phyloP scores from a whole-genome alignment of 2,113 vertebrate genomes.

The Candoia aspera region DNA sequence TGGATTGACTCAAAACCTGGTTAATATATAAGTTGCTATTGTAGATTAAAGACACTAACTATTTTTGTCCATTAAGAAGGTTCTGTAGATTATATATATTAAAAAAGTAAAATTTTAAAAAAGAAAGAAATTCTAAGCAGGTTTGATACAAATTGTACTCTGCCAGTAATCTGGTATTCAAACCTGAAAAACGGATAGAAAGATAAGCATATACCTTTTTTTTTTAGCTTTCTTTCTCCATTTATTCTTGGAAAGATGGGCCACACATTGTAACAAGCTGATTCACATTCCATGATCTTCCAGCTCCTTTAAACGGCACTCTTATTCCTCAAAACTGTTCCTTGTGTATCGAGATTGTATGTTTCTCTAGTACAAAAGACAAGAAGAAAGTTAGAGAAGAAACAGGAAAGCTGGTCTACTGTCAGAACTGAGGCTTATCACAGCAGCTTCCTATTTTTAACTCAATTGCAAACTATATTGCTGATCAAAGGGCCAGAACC shows the following conservation, averaged over 20 bases:
- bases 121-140: background rate
- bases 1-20: background rate
- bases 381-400: slow-evolving; percentile 62
- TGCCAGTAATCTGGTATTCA: background rate
- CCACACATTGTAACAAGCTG: background rate
- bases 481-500: slow-evolving; percentile 84
- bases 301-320: slow-evolving; percentile 47
- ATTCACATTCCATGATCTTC: slow-evolving; percentile 29
- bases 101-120: background rate
- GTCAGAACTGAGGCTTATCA: slow-evolving; percentile 82
- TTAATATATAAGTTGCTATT: background rate
- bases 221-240: background rate
- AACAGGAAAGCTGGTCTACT: slow-evolving; percentile 70
- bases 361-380: slow-evolving; percentile 74
- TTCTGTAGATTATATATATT: background rate
- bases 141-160: slow-evolving; percentile 1
- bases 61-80: background rate
- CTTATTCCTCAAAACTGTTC: slow-evolving; percentile 51
- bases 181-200: background rate
- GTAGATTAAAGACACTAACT: no score
- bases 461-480: slow-evolving; percentile 84
- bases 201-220: background rate
- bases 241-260: background rate
- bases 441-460: slow-evolving; percentile 84
- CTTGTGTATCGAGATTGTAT: slow-evolving; percentile 57